A percentile compares a stretch with the other conserved stretches of the same genome.
Conservation (phyloP, 2,888 invertebrate genomes). For the Brenthis hecate region DNA sequence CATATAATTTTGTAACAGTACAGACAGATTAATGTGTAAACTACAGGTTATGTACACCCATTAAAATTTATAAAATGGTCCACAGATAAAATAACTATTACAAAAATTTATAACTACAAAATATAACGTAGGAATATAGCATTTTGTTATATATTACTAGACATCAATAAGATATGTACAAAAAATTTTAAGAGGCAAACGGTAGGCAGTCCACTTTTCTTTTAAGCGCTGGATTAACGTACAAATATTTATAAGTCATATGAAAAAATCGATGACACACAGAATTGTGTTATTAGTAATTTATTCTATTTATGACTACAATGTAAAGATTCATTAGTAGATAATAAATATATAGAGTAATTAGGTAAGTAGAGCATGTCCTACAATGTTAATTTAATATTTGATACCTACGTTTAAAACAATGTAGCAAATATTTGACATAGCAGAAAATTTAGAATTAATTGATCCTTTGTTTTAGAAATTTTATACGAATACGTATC, state of each 20-base stretch:
- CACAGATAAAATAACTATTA: slow-evolving; percentile 6
- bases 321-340: too few species aligned
- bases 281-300: too few species aligned
- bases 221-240: background rate
- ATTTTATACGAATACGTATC: too few species aligned
- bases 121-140: too few species aligned
- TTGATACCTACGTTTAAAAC: background rate
- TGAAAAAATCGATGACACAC: background rate
- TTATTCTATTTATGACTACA: too few species aligned
- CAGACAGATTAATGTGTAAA: background rate
- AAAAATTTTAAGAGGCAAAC: background rate
- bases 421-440: background rate
- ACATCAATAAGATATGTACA: background rate
- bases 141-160: background rate
- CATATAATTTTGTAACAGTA: background rate
- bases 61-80: slow-evolving; percentile 8
- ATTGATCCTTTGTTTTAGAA: too few species aligned
- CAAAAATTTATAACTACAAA: too few species aligned
- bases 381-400: too few species aligned
- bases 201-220: background rate
- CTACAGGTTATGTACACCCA: background rate
- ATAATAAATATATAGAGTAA: too few species aligned
- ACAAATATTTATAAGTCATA: background rate
- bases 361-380: too few species aligned
- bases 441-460: too few species aligned